Evolutionary conservation across 2,797 vertebrate genomes (phyloP).

Genomic region (Spea hammondii): DNA sequence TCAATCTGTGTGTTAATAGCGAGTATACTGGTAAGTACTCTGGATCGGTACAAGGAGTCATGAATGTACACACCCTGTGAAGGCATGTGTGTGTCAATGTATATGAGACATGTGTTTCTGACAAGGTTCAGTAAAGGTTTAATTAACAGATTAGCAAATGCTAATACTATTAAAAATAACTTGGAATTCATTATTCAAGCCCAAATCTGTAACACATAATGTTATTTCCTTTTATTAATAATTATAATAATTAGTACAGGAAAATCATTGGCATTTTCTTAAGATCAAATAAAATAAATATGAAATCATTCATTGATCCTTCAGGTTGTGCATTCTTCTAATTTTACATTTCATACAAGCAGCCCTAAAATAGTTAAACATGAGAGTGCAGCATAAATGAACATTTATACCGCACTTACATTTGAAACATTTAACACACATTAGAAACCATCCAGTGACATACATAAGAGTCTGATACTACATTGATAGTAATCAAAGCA

Average conservation of each 20-base stretch:
- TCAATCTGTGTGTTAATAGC: too few species aligned
- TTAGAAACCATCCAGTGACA: conserved; percentile 59
- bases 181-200: too few species aligned
- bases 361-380: conserved; percentile 45
- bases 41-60: too few species aligned
- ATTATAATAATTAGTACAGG: conserved; percentile 68
- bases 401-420: conserved; percentile 68
- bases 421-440: conserved; percentile 66
- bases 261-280: conserved; percentile 63
- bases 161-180: too few species aligned
- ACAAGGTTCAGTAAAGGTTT: too few species aligned
- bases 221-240: background rate
- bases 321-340: conserved; percentile 66
- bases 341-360: conserved; percentile 69
- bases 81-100: too few species aligned
- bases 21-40: too few species aligned
- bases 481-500: conserved; percentile 66
- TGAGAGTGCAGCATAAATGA: conserved; percentile 71
- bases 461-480: conserved; percentile 60
- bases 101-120: too few species aligned
- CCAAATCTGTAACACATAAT: too few species aligned
- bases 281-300: conserved; percentile 58
- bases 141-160: conserved; percentile 51
- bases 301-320: conserved; percentile 13
- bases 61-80: too few species aligned